Evolutionary conservation across 2,888 invertebrate genomes (phyloP).

Genomic region (Pollenia labialis): DNA sequence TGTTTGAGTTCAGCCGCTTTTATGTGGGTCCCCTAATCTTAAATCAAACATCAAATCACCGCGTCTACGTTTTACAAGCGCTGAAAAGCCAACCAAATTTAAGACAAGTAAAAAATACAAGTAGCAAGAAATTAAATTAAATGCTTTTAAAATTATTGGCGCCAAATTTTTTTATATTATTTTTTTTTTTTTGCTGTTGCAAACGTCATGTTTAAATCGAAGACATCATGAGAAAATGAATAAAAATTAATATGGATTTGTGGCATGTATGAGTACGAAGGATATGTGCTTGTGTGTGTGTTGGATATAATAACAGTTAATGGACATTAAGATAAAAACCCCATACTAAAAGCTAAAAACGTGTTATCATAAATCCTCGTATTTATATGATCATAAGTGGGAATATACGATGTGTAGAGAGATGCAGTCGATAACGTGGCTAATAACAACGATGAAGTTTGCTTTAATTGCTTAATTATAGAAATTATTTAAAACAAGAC

Average conservation of each 20-base stretch:
- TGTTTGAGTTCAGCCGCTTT: constrained; percentile 56
- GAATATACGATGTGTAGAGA: not conserved
- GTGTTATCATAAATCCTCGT: constrained; percentile 41
- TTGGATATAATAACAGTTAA: constrained; percentile 49
- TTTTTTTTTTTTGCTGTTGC: not conserved
- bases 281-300: constrained; percentile 15
- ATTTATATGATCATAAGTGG: constrained; percentile 13
- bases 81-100: constrained; percentile 27
- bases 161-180: constrained; percentile 49
- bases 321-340: constrained; percentile 43
- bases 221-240: constrained; percentile 41
- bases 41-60: constrained; percentile 64
- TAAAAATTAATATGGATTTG: constrained; percentile 38
- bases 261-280: constrained; percentile 10
- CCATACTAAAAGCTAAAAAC: constrained; percentile 4
- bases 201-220: constrained; percentile 34
- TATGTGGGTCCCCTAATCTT: constrained; percentile 65
- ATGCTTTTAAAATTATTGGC: constrained; percentile 58
- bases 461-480: constrained; percentile 11
- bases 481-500: not conserved
- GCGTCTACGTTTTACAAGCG: constrained; percentile 40
- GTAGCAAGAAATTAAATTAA: constrained; percentile 57
- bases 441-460: constrained; percentile 13
- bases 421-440: constrained; percentile 4
- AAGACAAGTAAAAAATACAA: constrained; percentile 37